Conservation (phyloP, 2,888 invertebrate species). For the Tipula helvola region DNA sequence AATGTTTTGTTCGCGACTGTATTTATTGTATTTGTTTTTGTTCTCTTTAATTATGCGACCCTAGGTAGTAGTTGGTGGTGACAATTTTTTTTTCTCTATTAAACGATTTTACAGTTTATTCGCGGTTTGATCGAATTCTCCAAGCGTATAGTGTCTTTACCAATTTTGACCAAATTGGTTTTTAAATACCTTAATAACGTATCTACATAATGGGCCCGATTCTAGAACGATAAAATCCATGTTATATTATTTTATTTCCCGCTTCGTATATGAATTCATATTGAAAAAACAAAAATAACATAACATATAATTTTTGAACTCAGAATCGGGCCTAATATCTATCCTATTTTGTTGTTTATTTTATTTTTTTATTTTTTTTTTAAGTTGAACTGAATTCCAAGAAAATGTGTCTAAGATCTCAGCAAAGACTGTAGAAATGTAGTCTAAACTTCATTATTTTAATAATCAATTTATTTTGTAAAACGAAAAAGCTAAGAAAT, state of each 20-base stretch:
- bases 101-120: not conserved
- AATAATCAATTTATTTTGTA: not conserved
- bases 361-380: not conserved
- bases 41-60: no score
- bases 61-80: no score
- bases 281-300: no score
- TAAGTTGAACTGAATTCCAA: not conserved
- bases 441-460: not conserved
- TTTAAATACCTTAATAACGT: not conserved
- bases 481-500: not conserved
- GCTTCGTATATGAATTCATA: no score
- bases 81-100: no score
- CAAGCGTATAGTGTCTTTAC: not conserved
- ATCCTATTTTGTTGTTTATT: not conserved
- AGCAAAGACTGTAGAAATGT: not conserved
- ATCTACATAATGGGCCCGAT: not conserved
- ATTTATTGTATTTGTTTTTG: no score
- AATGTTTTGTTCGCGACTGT: no score
- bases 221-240: no score
- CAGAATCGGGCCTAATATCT: not conserved
- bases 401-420: not conserved
- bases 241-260: no score
- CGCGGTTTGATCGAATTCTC: not conserved
- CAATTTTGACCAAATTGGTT: not conserved
- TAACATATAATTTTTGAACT: no score